Percentiles rank a stretch among this genome's conserved stretches.
Conservation (phyloP, 2,888 invertebrate genomes). For the Ernsta delagoae region DNA sequence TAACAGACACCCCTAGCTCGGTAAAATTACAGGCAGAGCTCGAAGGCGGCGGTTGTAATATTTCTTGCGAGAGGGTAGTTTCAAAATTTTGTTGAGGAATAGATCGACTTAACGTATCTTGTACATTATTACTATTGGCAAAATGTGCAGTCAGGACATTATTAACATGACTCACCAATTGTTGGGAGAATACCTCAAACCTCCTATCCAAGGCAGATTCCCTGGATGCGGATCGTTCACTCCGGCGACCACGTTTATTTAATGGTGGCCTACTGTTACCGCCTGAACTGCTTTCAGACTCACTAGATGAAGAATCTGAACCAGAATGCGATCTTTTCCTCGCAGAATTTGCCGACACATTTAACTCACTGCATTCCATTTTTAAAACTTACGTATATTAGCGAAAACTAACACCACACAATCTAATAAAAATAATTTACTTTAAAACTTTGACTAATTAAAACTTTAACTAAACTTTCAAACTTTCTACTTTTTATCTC, state of each 20-base stretch:
- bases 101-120: neutral
- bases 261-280: neutral
- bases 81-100: neutral
- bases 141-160: slow-evolving; percentile 10
- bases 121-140: neutral
- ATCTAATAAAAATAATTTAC: neutral
- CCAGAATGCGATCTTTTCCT: slow-evolving; percentile 1
- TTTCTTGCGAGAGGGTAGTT: neutral
- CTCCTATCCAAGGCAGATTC: slow-evolving; percentile 11
- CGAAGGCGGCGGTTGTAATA: neutral
- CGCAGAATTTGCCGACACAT: neutral
- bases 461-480: neutral
- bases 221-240: neutral
- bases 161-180: slow-evolving; percentile 40
- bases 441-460: neutral
- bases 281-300: neutral
- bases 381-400: neutral
- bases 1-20: neutral
- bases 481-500: neutral
- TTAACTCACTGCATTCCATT: neutral
- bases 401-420: neutral
- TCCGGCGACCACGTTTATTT: neutral
- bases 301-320: neutral
- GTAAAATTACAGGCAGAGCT: neutral
- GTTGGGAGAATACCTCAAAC: slow-evolving; percentile 37